phyloP scores from a whole-genome alignment of 2,113 vertebrate genomes.

The Stercorarius parasiticus region DNA sequence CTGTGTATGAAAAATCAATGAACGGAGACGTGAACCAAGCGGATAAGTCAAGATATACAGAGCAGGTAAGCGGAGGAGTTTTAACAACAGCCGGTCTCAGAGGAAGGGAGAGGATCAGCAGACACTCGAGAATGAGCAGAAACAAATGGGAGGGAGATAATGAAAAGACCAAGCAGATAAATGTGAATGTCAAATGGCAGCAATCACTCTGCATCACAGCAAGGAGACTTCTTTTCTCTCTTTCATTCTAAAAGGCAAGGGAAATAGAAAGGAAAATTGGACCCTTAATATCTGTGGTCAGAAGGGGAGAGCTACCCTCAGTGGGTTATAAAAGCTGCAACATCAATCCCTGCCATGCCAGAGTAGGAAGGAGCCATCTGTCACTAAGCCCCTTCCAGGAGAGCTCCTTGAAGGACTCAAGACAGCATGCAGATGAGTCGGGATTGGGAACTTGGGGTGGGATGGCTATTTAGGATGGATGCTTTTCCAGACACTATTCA shows the following conservation, averaged over 20 bases:
- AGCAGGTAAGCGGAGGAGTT: slow-evolving; percentile 52
- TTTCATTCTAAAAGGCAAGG: background rate
- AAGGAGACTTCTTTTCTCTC: slow-evolving; percentile 43
- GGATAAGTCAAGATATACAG: slow-evolving; percentile 46
- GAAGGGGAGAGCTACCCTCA: background rate
- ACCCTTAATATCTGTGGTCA: background rate
- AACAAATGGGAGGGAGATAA: slow-evolving; percentile 62
- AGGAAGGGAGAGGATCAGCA: slow-evolving; percentile 44
- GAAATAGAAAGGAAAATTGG: slow-evolving; percentile 51
- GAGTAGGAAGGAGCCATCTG: background rate
- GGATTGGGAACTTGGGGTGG: background rate
- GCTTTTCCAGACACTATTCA: background rate
- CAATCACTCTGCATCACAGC: slow-evolving; percentile 62
- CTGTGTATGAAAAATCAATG: slow-evolving; percentile 55
- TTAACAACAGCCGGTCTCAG: slow-evolving; percentile 47
- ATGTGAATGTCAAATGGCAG: slow-evolving; percentile 52
- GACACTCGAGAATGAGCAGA: slow-evolving; percentile 35
- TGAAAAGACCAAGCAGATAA: slow-evolving; percentile 53
- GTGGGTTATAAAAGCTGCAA: background rate
- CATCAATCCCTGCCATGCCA: background rate
- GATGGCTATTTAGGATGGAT: background rate
- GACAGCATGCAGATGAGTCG: background rate
- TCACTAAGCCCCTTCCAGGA: background rate
- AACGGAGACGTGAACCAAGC: slow-evolving; percentile 19
- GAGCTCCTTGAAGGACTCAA: background rate